Base-by-base conservation (phyloP, 2,113 vertebrate species). In the Ifrita kowaldi region DNA sequence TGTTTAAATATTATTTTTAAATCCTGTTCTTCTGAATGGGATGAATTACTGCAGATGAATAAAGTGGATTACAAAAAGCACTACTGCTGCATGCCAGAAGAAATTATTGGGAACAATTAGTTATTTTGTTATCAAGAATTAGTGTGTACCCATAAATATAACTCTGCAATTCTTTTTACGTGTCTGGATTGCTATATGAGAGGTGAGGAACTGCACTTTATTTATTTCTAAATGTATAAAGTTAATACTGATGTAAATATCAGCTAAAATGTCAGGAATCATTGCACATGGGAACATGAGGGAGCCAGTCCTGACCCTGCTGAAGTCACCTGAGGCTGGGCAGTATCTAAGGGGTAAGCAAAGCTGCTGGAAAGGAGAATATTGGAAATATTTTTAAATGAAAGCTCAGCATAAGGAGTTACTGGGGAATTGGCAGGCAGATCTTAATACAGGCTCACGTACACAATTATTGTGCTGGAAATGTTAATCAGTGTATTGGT, bases 1-100 rank as follows among this genome's bases (percentile, higher is more conserved):
- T 89, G 75, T 93, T 96, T 69, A 88, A 97, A 95, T 75, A 79
- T 55, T 87, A 28, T 46, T 93, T 95, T 97, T 82, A 88, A 78
- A 84, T 92, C 76, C 39, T 26, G 0, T 91, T 93, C 68, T 97
- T 84, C 70, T 39, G 80, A 92, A 75, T 52, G 77, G 50, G 59
- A 13, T 76, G 63, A 93, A 95, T 91, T 50, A 14, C 85, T 90
- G 42, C 33, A 76, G 69, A 71, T 65, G 63, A 73, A 70, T 96
- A 91, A 91, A 93, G 75, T 81, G 30, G 41, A 62, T 60, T 90
- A 39, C 32, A 81, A 63, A 42, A 81, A 93, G 57, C 74, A 64
- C 60, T 93, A 30, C 86, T 76, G 84, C 44, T 64, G 32, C 59
- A 21, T 46, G 63, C 33, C 59, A 81, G 71, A 93, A 74, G 59